phyloP scores from a whole-genome alignment of 2,113 vertebrate species.

The Phyllostomus discolor region DNA sequence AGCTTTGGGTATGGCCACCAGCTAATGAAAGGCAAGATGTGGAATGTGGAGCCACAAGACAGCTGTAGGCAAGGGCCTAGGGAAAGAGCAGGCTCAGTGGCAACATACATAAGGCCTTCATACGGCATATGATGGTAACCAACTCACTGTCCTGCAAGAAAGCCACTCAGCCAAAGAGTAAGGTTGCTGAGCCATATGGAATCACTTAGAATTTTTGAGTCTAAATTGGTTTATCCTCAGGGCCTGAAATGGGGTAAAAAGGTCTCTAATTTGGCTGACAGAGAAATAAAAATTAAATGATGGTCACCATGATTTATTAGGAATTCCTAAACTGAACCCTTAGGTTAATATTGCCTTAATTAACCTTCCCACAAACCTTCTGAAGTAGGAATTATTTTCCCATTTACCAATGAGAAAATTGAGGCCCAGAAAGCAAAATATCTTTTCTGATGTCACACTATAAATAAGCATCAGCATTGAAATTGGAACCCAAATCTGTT shows the following conservation, averaged over 20 bases:
- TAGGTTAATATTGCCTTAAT: no score
- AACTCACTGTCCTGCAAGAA: neutral
- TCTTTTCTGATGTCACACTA: neutral
- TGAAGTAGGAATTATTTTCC: neutral
- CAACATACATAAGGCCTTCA: no score
- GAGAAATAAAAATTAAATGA: neutral
- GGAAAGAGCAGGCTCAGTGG: neutral
- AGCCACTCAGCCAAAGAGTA: neutral
- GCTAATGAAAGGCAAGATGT: neutral
- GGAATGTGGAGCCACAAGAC: neutral
- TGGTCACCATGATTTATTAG: neutral
- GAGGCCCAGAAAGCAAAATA: neutral
- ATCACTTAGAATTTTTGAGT: neutral
- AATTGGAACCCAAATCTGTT: neutral
- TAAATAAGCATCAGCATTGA: neutral
- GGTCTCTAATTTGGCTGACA: neutral
- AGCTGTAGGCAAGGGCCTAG: neutral
- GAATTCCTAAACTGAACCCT: neutral
- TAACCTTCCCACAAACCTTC: neutral
- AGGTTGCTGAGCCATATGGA: neutral
- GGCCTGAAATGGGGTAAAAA: neutral
- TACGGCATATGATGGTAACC: rapidly evolving
- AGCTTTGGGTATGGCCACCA: neutral
- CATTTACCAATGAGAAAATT: neutral
- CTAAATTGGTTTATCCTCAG: neutral